A percentile compares a stretch with the other conserved stretches of the same genome.
Evolutionary conservation across 2,888 invertebrate species (phyloP).

Genomic region (Spilosoma lubricipeda): DNA sequence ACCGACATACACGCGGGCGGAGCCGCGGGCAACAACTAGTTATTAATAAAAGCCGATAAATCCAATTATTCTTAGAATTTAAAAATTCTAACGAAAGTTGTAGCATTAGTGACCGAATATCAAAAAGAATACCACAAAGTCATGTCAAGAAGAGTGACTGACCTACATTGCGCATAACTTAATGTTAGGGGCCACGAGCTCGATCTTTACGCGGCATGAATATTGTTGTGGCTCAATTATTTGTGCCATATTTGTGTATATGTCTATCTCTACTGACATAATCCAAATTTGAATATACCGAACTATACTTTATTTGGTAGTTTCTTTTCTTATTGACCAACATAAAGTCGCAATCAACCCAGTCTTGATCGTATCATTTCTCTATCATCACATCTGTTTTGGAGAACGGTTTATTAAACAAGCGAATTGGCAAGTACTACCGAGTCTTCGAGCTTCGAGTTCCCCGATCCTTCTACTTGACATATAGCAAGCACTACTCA

Average conservation of each 20-base stretch:
- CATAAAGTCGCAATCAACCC: no score
- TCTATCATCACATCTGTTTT: not conserved
- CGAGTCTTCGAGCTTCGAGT: not conserved
- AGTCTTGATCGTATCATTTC: no score
- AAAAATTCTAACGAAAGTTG: no score
- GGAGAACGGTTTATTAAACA: not conserved
- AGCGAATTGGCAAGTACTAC: not conserved
- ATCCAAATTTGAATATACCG: not conserved
- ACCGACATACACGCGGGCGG: no score
- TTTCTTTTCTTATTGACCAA: no score
- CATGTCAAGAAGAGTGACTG: slow-evolving; percentile 19
- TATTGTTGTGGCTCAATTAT: slow-evolving; percentile 7
- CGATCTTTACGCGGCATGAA: slow-evolving; percentile 11
- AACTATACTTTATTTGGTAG: no score
- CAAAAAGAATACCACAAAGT: slow-evolving; percentile 31
- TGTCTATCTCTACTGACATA: not conserved
- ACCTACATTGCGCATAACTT: slow-evolving; percentile 14
- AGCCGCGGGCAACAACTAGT: no score
- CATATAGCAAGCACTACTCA: not conserved
- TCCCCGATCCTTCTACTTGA: not conserved
- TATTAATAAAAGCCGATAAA: no score
- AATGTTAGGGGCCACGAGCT: slow-evolving; percentile 17
- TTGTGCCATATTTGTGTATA: not conserved
- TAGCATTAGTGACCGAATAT: no score
- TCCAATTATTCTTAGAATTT: no score